Evolutionary conservation across 1,140 invertebrate species (phyloP).

Genomic region (Diorhabda sublineata): DNA sequence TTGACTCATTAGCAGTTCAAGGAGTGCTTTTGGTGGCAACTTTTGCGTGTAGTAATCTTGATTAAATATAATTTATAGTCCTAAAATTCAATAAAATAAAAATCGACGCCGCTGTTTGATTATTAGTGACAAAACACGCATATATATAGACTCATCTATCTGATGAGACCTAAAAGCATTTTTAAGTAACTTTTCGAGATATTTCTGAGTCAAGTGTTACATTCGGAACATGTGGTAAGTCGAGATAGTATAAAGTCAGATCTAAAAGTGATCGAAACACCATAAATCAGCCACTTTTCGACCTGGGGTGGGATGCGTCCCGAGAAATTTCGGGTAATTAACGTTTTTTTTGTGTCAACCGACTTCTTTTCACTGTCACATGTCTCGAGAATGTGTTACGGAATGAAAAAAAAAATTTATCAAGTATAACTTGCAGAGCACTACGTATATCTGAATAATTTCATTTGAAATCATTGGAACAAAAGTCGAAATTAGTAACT

Average conservation of each 20-base stretch:
- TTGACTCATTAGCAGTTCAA: too few species aligned
- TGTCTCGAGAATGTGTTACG: too few species aligned
- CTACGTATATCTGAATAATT: too few species aligned
- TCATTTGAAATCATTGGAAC: too few species aligned
- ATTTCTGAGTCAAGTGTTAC: slow-evolving; percentile 30
- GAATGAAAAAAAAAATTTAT: too few species aligned
- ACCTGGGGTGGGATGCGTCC: neutral
- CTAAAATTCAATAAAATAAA: too few species aligned
- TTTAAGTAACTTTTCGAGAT: slow-evolving; percentile 41
- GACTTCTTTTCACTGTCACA: too few species aligned
- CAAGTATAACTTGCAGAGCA: too few species aligned
- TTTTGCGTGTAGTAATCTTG: too few species aligned
- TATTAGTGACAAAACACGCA: slow-evolving; percentile 29
- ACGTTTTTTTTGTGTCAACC: neutral
- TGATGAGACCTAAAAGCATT: slow-evolving; percentile 35
- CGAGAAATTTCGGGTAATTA: neutral
- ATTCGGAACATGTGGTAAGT: slow-evolving; percentile 14
- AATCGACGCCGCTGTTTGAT: neutral
- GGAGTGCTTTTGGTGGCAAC: too few species aligned
- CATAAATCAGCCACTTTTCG: neutral
- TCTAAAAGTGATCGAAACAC: neutral
- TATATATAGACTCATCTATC: slow-evolving; percentile 28
- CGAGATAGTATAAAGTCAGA: neutral
- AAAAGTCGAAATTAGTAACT: too few species aligned
- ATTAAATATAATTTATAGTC: too few species aligned